These are phyloP conservation scores for Nezara viridula DNA, from an alignment of 2,888 invertebrate genomes.

Conservation along the genomic window DNA sequence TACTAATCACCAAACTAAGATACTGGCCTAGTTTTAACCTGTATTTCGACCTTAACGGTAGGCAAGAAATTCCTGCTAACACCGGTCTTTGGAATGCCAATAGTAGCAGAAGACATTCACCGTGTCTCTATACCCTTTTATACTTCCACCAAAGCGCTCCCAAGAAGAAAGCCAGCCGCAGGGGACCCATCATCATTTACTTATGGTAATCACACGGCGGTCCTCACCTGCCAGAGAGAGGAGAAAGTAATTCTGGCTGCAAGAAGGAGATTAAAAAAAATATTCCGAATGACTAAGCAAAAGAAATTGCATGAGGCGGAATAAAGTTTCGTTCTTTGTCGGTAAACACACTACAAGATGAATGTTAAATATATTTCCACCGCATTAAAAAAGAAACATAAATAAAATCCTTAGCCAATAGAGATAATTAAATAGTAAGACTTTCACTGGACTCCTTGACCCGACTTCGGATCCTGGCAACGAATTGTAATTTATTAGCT, in stretches of 20 bases:
- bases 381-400: background rate
- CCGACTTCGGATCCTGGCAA: background rate
- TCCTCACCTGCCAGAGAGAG: background rate
- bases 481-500: background rate
- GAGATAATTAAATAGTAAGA: background rate
- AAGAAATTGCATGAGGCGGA: background rate
- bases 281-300: background rate
- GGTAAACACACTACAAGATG: background rate
- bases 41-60: background rate
- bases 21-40: background rate
- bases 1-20: background rate
- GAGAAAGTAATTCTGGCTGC: background rate
- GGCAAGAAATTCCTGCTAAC: background rate
- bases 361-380: background rate
- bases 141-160: background rate
- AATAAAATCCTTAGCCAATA: background rate
- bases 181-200: background rate
- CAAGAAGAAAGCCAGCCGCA: background rate
- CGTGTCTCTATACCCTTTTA: background rate
- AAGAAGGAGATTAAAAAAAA: background rate
- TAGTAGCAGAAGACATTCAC: background rate
- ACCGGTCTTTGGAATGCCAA: background rate
- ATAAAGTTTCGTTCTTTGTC: background rate
- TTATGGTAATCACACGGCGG: conserved; percentile 1
- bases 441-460: background rate